Conservation (phyloP, 2,113 vertebrate genomes). For the Chinchilla lanigera region DNA sequence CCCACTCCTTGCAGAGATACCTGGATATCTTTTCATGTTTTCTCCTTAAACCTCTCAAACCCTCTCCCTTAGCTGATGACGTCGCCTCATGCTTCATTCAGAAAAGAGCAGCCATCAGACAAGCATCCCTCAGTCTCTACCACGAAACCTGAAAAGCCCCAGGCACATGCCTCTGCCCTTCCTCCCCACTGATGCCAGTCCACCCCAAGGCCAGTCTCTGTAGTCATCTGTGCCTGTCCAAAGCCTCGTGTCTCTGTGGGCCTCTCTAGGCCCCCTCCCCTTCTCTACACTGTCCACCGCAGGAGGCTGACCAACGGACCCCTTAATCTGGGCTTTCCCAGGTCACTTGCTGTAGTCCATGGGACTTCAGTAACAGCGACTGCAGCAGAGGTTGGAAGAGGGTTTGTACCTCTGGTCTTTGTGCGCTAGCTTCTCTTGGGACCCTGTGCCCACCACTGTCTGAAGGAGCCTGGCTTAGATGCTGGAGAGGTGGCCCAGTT, state of each 20-base stretch:
- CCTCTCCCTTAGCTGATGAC: neutral
- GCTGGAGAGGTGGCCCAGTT: neutral
- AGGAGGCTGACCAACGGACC: neutral
- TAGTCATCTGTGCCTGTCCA: rapidly evolving
- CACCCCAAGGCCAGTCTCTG: neutral
- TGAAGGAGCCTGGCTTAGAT: neutral
- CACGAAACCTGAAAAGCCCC: neutral
- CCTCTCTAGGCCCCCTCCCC: neutral
- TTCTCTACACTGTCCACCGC: neutral
- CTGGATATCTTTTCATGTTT: neutral
- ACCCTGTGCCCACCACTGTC: neutral
- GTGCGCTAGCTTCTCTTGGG: neutral
- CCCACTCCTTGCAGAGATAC: too few species aligned
- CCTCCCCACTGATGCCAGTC: neutral
- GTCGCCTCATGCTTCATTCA: neutral
- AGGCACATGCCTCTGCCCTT: neutral
- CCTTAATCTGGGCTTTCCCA: neutral
- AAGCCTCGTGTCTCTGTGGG: rapidly evolving
- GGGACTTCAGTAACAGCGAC: neutral
- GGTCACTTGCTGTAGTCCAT: neutral
- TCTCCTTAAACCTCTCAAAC: neutral
- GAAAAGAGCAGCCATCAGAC: neutral
- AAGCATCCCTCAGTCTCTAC: neutral
- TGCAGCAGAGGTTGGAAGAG: neutral
- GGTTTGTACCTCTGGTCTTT: neutral